Base-by-base conservation (phyloP, 2,888 invertebrate genomes). In the Protophormia terraenovae region DNA sequence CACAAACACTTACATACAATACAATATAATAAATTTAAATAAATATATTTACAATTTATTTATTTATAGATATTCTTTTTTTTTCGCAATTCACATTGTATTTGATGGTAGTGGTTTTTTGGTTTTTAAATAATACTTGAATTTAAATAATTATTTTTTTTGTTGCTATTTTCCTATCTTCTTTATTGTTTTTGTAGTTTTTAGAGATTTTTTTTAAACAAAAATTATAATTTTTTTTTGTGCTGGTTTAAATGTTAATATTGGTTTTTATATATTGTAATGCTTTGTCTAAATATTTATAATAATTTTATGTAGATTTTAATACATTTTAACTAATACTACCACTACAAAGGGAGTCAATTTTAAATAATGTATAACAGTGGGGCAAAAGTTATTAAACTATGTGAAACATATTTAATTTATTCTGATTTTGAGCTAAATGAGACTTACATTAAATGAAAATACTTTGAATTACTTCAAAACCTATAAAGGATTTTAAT, bases 281-380 rank as follows among this genome's bases (percentile, higher is more conserved):
- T 89, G 88, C 88, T 89, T 90, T 90, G 89, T 87, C 88, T 88
- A 91, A 91, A 91, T 90, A 90, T 90, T 90, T 90, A 90, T 90
- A 89, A 90, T 89, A 89, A 89, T 89, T 90, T 90, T 90, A 90
- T 90, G 90, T 90, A 89, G 90, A 90, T 90, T 90, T 89, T 86
- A 78, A 75, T 80, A 62, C 53, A 85, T 85, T 85, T 69, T 50
- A 78, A 81, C 77, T 73, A 78, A 81, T 73, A 78, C 72, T n/a
- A 29, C 81, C 53, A 8, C 53, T 45, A 62, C 50, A 77, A 76
- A 45, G 45, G 53, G 41, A 71, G 64, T 80, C 47, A 67, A 62
- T 72, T 24, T 80, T 12, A 53, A 19, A 60, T 64, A 60, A 47
- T 29, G 16, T 5, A 8, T 1, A 6, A 84, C 77, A 81, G 84